Evolutionary conservation across 2,113 vertebrate genomes (phyloP).

Genomic region (Seriola rivoliana): DNA sequence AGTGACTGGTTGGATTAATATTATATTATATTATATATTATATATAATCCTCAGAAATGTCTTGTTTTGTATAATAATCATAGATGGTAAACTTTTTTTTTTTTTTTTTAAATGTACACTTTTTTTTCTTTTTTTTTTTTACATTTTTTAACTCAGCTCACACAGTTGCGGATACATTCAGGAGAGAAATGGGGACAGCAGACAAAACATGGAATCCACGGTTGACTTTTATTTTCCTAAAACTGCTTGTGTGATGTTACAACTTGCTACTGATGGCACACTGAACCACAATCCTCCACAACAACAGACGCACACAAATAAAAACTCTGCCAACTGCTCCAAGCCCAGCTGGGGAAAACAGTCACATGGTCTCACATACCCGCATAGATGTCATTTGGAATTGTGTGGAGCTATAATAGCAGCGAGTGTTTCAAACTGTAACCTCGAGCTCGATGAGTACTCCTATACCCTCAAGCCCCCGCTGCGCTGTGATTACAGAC

Average conservation of each 20-base stretch:
- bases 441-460: conserved; percentile 20
- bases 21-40: no score
- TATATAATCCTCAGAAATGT: not conserved
- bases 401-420: conserved; percentile 38
- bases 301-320: conserved; percentile 34
- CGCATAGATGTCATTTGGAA: conserved; percentile 36
- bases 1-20: not conserved
- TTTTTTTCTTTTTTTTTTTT: no score
- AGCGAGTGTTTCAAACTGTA: conserved; percentile 35
- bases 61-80: not conserved
- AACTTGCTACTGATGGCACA: conserved; percentile 12
- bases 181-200: not conserved
- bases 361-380: conserved; percentile 26
- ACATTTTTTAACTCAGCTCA: no score
- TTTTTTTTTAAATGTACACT: no score
- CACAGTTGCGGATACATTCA: not conserved
- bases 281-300: conserved; percentile 20
- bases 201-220: conserved; percentile 5
- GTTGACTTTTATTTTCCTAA: not conserved
- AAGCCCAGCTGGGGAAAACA: conserved; percentile 40
- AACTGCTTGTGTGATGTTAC: conserved; percentile 11
- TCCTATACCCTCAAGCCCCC: conserved; percentile 16
- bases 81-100: no score
- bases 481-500: conserved; percentile 41
- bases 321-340: conserved; percentile 9